A percentile compares a stretch with the other conserved stretches of the same genome.
These are phyloP conservation scores for Python bivittatus DNA, from an alignment of 2,113 vertebrate species.

Conservation along the genomic window DNA sequence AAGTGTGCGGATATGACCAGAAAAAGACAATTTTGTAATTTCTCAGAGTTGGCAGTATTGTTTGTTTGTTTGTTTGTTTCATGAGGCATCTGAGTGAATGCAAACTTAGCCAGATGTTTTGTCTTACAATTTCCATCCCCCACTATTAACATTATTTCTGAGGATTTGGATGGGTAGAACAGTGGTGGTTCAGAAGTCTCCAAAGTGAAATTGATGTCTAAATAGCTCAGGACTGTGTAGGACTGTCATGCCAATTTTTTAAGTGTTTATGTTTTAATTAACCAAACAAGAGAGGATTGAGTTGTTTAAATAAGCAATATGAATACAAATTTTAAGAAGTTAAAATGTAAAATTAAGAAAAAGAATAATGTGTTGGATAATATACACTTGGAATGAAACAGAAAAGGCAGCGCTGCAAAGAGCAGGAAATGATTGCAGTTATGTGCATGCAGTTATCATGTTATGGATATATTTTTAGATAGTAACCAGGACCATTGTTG, in stretches of 20 bases:
- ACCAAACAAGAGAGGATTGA: neutral
- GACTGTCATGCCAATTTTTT: neutral
- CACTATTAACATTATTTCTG: neutral
- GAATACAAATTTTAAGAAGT: neutral
- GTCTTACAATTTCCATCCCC: neutral
- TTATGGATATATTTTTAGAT: neutral
- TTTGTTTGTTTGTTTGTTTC: neutral
- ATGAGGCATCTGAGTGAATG: neutral
- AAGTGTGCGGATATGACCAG: neutral
- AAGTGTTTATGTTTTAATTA: neutral
- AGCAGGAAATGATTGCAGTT: neutral
- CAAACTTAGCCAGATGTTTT: neutral
- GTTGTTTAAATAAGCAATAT: neutral
- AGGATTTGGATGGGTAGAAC: neutral
- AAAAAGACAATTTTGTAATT: neutral
- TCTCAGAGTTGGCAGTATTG: neutral
- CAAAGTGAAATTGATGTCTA: neutral
- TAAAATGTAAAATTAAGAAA: neutral
- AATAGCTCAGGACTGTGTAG: neutral
- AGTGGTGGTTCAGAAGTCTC: neutral
- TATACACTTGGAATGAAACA: neutral
- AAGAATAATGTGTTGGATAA: neutral
- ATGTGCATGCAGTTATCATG: neutral
- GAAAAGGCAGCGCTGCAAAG: neutral
- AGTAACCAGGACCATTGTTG: neutral